Conservation (phyloP, 1,140 invertebrate species). For the Lepidurus apus region DNA sequence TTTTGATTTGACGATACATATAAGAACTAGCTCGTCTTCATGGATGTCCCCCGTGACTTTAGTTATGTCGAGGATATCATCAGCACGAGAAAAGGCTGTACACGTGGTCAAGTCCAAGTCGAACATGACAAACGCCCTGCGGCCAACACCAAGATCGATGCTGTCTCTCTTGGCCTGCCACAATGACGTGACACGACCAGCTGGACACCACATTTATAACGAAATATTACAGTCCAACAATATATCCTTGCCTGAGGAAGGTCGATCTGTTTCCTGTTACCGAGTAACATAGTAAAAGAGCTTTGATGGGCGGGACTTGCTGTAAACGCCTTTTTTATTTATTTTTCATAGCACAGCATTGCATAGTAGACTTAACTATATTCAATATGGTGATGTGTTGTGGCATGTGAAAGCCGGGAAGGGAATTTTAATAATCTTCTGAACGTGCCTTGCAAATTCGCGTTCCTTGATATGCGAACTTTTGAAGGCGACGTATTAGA, state of each 20-base stretch:
- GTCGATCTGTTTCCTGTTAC: neutral
- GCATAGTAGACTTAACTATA: too few relatives aligned
- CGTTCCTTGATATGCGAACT: too few relatives aligned
- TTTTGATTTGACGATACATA: too few relatives aligned
- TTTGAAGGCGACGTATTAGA: too few relatives aligned
- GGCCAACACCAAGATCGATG: conserved; percentile 3
- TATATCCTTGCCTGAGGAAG: neutral
- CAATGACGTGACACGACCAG: conserved; percentile 5
- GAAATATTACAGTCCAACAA: neutral
- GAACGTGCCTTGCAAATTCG: too few relatives aligned
- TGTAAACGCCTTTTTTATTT: too few relatives aligned
- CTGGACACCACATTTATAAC: conserved; percentile 2
- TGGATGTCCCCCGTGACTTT: neutral
- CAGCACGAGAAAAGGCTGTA: neutral
- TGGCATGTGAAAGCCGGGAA: too few relatives aligned
- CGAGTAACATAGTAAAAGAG: neutral
- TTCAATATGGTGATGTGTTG: too few relatives aligned
- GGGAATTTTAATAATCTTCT: too few relatives aligned
- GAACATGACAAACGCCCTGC: neutral
- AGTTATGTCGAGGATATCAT: neutral
- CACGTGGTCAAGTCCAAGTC: conserved; percentile 15
- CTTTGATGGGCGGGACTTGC: too few relatives aligned
- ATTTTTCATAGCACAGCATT: too few relatives aligned
- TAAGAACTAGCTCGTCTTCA: neutral
- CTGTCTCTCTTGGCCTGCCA: neutral